Base-by-base conservation (phyloP, 2,113 vertebrate genomes). In the Oryzias javanicus region DNA sequence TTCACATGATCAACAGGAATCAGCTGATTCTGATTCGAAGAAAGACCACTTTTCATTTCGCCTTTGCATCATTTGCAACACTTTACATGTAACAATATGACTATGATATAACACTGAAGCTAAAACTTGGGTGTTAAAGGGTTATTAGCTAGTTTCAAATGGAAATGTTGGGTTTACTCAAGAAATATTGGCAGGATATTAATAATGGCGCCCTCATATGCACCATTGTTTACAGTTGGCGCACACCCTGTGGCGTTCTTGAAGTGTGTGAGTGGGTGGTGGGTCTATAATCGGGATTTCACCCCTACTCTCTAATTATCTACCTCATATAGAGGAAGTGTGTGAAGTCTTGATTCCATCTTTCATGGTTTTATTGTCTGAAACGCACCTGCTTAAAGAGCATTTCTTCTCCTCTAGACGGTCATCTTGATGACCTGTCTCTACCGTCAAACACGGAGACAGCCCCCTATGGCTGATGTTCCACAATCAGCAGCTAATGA, bases 271-370 rank as follows among this genome's bases (percentile, higher is more conserved):
- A 18, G 65, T 59, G 57, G 60, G 56, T 70, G 67, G 55, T 22
- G 49, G 42, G 8, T 70, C 62, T 77, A 74, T 82, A 81, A 83
- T 74, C 70, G 51, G 48, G 63, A 35, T 40, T 55, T 62, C 44
- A 18, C 69, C 54, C 20, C 59, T 12, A 12, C 35, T 71, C 59
- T 24, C 49, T 64, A 81, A 79, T 84, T 79, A 84, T 50, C 49
- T 3, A 0, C 70, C 8, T 12, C 72, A 74, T 18, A 62, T 76
- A 67, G 53, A 68, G 59, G 53, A 64, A 22, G 50, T 55, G 19
- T 70, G 58, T 65, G 49, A 78, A 73, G 71, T 70, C 16, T 51
- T 0, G 2, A 14, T 57, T 64, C 51, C 20, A 48, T 29, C 19
- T 27, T 44, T 41, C 20, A n/a, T 41, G 16, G 14, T 18, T 48